Evolutionary conservation across 1,140 invertebrate genomes (phyloP).

Genomic region (Drosophila parvula): DNA sequence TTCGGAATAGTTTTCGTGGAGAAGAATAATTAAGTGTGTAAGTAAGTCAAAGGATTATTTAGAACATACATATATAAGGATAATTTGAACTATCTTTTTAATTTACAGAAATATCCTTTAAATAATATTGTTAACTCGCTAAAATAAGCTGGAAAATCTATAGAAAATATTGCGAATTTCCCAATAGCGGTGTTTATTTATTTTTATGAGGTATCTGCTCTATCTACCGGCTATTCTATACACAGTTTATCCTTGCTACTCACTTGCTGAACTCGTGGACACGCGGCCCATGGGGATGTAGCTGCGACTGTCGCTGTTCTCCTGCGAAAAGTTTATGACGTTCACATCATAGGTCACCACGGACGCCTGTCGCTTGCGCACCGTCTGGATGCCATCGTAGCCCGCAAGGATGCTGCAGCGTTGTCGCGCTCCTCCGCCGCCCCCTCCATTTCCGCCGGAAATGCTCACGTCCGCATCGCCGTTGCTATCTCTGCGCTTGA

Average conservation of each 20-base stretch:
- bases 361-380: conserved; percentile 80
- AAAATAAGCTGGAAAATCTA: neutral
- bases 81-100: neutral
- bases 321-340: conserved; percentile 84
- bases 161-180: conserved; percentile 11
- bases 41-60: neutral
- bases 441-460: conserved; percentile 47
- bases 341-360: conserved; percentile 84
- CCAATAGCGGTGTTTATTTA: neutral
- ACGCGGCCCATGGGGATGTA: conserved; percentile 83
- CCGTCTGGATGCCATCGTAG: conserved; percentile 74
- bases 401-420: conserved; percentile 72
- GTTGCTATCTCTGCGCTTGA: conserved; percentile 73
- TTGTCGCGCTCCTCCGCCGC: conserved; percentile 35
- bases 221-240: conserved; percentile 5
- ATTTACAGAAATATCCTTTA: neutral
- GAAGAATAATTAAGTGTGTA: neutral
- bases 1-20: neutral
- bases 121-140: neutral
- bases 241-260: conserved; percentile 44
- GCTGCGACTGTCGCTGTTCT: conserved; percentile 80
- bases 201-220: conserved; percentile 5
- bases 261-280: conserved; percentile 83
- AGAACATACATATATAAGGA: neutral
- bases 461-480: conserved; percentile 61